phyloP scores from a whole-genome alignment of 2,888 invertebrate genomes.

The Temnothorax rugatulus region DNA sequence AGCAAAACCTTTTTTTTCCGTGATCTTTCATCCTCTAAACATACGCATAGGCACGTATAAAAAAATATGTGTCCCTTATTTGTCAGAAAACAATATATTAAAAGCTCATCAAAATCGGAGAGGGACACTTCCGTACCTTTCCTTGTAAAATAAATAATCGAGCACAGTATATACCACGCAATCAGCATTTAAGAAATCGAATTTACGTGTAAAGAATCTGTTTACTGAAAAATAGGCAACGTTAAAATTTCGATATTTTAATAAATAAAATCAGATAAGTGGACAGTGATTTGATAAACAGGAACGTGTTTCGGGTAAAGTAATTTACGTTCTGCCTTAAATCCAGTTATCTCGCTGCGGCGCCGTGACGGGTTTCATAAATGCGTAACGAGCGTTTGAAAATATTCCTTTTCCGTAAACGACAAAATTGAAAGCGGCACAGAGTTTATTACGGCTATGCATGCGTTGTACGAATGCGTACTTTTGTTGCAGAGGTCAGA shows the following conservation, averaged over 20 bases:
- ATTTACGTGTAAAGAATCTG: not conserved
- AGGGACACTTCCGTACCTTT: not conserved
- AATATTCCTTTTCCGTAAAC: slow-evolving; percentile 41
- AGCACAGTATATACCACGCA: not conserved
- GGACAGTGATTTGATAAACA: slow-evolving; percentile 39
- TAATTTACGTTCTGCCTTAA: slow-evolving; percentile 42
- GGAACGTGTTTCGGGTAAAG: slow-evolving; percentile 16
- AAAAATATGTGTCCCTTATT: too few species aligned
- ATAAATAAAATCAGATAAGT: slow-evolving; percentile 18
- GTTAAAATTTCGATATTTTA: slow-evolving; percentile 17
- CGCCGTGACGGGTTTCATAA: slow-evolving; percentile 36
- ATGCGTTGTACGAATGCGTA: not conserved
- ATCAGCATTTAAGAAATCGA: not conserved
- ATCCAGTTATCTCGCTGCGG: slow-evolving; percentile 29
- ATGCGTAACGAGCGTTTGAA: slow-evolving; percentile 42
- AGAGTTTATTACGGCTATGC: slow-evolving; percentile 28
- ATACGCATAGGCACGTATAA: too few species aligned
- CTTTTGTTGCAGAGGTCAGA: not conserved
- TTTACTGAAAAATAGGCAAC: slow-evolving; percentile 1
- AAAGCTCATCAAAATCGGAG: too few species aligned
- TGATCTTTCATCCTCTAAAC: too few species aligned
- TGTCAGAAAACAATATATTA: too few species aligned
- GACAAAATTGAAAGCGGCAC: slow-evolving; percentile 23
- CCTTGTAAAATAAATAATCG: not conserved
- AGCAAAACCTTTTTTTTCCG: too few species aligned